Base-by-base conservation (phyloP, 1,140 invertebrate genomes). In the Venustaconcha ellipsiformis region DNA sequence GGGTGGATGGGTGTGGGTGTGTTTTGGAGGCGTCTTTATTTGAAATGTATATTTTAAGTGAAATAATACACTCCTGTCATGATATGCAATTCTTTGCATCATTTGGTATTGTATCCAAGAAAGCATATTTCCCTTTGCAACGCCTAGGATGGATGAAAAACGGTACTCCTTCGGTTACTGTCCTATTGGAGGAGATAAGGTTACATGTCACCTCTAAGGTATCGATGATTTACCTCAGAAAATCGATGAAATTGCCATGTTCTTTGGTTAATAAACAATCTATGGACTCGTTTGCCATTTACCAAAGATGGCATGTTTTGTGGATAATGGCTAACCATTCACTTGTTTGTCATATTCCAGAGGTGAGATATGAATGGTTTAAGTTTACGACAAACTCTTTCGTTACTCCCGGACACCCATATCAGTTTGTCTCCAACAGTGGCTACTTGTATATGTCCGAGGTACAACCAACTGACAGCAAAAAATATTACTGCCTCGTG, bases 361-460 rank as follows among this genome's bases (percentile, higher is more conserved):
- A 71, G n/a, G 75, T 71, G 4, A 48, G 62, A 8, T 77, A 67
- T 48, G 67, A 66, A 23, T 77, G 75, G 75, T 77, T 77, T 48
- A 65, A 59, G 2, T 26, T 59, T 30, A 57, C 57, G 23, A 72
- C 69, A 8, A 71, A 58, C 18, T 57, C 63, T 18, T 66, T 66
- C 18, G 68, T 77, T 1, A 72, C 66, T 23, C 23, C 57, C 13
- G 64, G 68, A 15, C 56, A 72, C 57, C 55, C 57, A 17, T 72
- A 77, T 66, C 67, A 72, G 63, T 77, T 77, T 71, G 69, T 77
- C 12, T 77, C 75, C 6, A 58, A 66, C 55, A 67, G 68, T 48
- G 75, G 75, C 8, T 77, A 71, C 59, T 57, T 77, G 6, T 77
- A 77, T 59, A 65, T 77, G 30, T 72, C 75, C 0, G 70, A 72